Base-by-base conservation (phyloP, 2,797 vertebrate genomes). In the Acanthurus lineatus region DNA sequence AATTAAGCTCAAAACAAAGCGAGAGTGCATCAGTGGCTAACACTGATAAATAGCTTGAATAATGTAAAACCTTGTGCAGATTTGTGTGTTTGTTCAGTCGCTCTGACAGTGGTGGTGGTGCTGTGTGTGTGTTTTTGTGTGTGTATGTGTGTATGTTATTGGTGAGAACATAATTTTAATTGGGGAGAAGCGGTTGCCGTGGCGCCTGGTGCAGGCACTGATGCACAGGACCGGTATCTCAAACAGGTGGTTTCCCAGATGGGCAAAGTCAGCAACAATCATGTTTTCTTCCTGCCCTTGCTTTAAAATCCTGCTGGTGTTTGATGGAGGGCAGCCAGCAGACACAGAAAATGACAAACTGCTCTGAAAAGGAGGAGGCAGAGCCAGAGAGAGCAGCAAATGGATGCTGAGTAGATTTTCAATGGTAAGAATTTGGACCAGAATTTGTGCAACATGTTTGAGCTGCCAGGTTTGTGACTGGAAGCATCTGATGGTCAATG, bases 211-310 rank as follows among this genome's bases (percentile, higher is more conserved):
- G 60, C 67, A 69, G 68, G 25, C 67, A 63, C 45, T 42, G 63
- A 66, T 77, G 82, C 77, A 75, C 72, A 75, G 44, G 28, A 54
- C 28, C 8, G 0, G 38, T 53, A 45, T 71, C 63, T 76, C 70
- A 65, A 84, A 81, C 77, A 85, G 85, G 86, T 85, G 86, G 75
- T 83, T 80, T 81, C 69, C 82, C 82, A 77, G 70, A 81, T 68
- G 75, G 77, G 62, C 63, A 48, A 59, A 86, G 75, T 86, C 79
- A 86, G 67, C 69, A 60, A 53, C 65, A 84, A 73, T 79, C 62
- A 62, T 16, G 73, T 80, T 77, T 65, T 68, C 45, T 73, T 77
- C 66, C 20, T 12, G 54, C 35, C 28, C n/a, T 80, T 40, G 62
- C 25, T 81, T 71, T 75, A 38, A 66, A 73, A 71, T 58, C 52